Base-by-base conservation (phyloP, 2,113 vertebrate species). In the Pygoscelis antarcticus region DNA sequence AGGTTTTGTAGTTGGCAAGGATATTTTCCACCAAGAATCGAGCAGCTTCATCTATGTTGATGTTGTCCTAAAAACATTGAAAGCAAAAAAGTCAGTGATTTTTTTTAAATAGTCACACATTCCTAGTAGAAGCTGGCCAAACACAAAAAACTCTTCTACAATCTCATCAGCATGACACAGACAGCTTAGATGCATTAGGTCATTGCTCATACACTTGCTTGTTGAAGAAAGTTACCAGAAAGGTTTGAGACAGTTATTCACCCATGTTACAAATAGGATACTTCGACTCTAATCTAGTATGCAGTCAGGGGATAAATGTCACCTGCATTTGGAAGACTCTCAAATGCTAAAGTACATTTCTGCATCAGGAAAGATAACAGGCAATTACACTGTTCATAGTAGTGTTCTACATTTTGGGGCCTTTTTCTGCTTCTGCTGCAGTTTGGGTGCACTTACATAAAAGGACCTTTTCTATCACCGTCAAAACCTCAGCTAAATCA, bases 31-130 rank as follows among this genome's bases (percentile, higher is more conserved):
- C 99, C 96, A 99, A 98, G 97, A 99, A 99, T 64, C 98, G 98
- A n/a, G 99, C 98, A 8, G 99, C 99, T 96, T 99, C 99, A 0
- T 99, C 99, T 70, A 99, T 99, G 62, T 99, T 99, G 92, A 99
- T 98, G 93, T 99, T 99, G 95, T 99, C 99, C 99, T 99, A 93
- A n/a, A 96, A 90, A 72, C 5, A 3, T 81, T 64, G 21, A 96
- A 91, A 93, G 32, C 18, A 95, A 83, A 60, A 5, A 17, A 86
- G 62, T 91, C 26, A 92, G 83, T 83, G 16, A 71, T 52, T 46
- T 88, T 77, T 69, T 90, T 88, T 44, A 79, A 46, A 58, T 9
- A 74, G 25, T 44, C 38, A 85, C 3, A 58, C 13, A 46, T 74
- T 30, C 32, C 16, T n/a, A 14, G 30, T 49, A 83, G 69, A 78